A percentile compares a stretch with the other conserved stretches of the same genome.
phyloP scores from a whole-genome alignment of 2,113 vertebrate genomes.

The Sialia sialis region DNA sequence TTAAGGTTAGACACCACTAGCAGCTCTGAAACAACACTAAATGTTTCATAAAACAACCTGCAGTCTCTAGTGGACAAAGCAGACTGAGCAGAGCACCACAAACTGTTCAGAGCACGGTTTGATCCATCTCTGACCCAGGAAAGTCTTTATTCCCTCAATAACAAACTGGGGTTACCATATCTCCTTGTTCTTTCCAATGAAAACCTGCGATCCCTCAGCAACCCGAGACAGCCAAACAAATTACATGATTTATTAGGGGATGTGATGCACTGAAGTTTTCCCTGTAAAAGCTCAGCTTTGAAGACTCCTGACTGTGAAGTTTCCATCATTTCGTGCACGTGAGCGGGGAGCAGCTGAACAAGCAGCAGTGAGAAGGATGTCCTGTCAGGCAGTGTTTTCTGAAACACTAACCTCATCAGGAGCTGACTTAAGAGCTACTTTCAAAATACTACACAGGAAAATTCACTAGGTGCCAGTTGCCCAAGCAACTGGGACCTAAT shows the following conservation, averaged over 20 bases:
- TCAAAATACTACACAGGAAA: background rate
- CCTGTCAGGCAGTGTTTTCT: background rate
- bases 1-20: background rate
- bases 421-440: background rate
- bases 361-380: background rate
- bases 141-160: background rate
- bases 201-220: background rate
- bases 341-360: background rate
- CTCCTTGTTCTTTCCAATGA: background rate
- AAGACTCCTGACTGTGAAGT: background rate
- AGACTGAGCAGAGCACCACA: background rate
- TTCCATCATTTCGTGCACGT: background rate
- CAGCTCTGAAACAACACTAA: background rate
- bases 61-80: rapidly evolving
- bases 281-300: background rate
- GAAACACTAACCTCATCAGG: background rate
- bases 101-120: background rate
- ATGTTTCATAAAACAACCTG: background rate
- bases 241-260: background rate
- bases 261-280: rapidly evolving
- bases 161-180: background rate
- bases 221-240: background rate
- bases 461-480: constrained; percentile 1
- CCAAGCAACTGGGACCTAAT: constrained; percentile 44
- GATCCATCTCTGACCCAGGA: background rate